These are phyloP conservation scores for Augiades crinisus DNA, from an alignment of 2,888 invertebrate genomes.

Conservation along the genomic window DNA sequence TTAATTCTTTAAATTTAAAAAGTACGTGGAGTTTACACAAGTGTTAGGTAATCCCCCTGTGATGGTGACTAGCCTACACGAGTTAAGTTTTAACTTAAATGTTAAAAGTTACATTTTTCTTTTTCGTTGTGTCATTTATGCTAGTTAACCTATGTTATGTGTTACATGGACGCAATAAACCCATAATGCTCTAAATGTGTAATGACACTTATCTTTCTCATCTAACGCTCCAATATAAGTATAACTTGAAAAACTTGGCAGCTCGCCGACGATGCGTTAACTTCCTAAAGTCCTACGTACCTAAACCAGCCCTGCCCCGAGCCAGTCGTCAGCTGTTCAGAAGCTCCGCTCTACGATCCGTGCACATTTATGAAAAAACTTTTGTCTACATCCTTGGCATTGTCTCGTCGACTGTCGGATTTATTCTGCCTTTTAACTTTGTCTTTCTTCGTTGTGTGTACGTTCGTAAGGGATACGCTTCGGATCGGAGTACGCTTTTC, in stretches of 20 bases:
- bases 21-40: too few relatives aligned
- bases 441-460: slow-evolving; percentile 29
- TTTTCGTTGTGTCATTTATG: too few relatives aligned
- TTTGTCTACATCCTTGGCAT: slow-evolving; percentile 66
- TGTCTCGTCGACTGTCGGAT: slow-evolving; percentile 57
- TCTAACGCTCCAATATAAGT: too few relatives aligned
- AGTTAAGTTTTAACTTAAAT: too few relatives aligned
- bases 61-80: too few relatives aligned
- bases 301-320: slow-evolving; percentile 58
- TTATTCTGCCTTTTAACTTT: slow-evolving; percentile 45
- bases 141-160: too few relatives aligned
- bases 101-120: too few relatives aligned
- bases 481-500: slow-evolving; percentile 8
- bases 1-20: too few relatives aligned
- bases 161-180: too few relatives aligned
- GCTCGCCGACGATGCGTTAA: slow-evolving; percentile 7
- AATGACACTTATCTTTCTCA: too few relatives aligned
- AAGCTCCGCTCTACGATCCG: slow-evolving; percentile 49
- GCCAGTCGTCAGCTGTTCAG: slow-evolving; percentile 73
- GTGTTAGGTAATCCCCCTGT: too few relatives aligned
- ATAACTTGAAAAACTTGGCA: slow-evolving; percentile 6
- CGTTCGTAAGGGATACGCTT: slow-evolving; percentile 9
- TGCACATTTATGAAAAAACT: slow-evolving; percentile 79
- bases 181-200: too few relatives aligned
- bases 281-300: slow-evolving; percentile 43